Evolutionary conservation across 2,797 vertebrate genomes (phyloP).

Genomic region (Mormyrops boulengeri): DNA sequence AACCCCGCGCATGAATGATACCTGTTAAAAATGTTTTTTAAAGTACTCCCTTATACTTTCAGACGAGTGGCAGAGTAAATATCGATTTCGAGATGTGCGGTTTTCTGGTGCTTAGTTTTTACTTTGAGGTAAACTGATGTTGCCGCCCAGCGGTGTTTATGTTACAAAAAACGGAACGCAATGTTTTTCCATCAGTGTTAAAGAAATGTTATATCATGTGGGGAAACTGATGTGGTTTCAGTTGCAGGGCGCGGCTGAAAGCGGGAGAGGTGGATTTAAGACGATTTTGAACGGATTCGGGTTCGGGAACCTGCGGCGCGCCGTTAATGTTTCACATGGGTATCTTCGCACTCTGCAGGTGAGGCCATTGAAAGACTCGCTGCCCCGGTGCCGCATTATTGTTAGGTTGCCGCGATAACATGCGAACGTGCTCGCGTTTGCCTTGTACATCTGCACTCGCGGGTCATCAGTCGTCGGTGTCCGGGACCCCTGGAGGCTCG

Average conservation of each 20-base stretch:
- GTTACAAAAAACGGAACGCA: background rate
- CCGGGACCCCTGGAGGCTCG: background rate
- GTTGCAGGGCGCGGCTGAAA: background rate
- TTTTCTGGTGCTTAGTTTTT: background rate
- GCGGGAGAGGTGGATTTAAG: background rate
- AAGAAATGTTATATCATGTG: background rate
- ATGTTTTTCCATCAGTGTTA: background rate
- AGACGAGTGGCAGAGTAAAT: background rate
- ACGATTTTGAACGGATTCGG: background rate
- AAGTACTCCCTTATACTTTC: background rate
- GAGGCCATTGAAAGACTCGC: background rate
- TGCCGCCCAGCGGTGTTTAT: background rate
- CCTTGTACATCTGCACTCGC: background rate
- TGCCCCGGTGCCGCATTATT: background rate
- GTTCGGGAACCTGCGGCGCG: background rate
- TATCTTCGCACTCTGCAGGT: background rate
- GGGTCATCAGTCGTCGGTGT: background rate
- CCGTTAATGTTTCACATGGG: background rate
- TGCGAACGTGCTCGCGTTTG: background rate
- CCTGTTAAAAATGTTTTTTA: background rate
- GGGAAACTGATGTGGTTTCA: background rate
- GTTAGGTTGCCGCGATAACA: background rate
- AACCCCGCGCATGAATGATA: background rate
- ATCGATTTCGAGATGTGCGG: background rate
- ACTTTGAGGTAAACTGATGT: constrained; percentile 1